These are phyloP conservation scores for Heterotis niloticus DNA, from an alignment of 2,113 vertebrate species.

Conservation along the genomic window DNA sequence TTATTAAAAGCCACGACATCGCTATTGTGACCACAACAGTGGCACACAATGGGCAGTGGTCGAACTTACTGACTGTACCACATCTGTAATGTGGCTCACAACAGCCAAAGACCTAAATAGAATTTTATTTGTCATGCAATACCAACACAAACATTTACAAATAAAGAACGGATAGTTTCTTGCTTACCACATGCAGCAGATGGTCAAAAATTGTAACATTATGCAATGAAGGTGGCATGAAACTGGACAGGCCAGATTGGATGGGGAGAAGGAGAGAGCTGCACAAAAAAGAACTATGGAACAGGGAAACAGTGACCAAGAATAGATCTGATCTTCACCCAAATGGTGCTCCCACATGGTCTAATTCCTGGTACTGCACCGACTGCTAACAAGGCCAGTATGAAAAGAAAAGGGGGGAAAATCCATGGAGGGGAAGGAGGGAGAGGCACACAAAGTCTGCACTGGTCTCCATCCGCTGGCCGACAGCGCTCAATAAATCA, in stretches of 20 bases:
- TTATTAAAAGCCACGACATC: too few species aligned
- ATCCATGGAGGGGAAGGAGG: conserved; percentile 72
- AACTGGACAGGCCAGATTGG: background rate
- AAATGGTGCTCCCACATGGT: conserved; percentile 79
- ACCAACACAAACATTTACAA: background rate
- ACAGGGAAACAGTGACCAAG: conserved; percentile 51
- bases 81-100: too few species aligned
- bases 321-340: conserved; percentile 57
- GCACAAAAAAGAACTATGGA: conserved; percentile 37
- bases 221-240: background rate
- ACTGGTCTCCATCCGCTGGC: conserved; percentile 80
- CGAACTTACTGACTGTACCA: too few species aligned
- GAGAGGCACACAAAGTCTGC: conserved; percentile 72
- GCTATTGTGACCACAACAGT: too few species aligned
- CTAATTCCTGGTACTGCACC: conserved; percentile 80
- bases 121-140: background rate
- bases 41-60: too few species aligned
- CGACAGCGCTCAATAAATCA: conserved; percentile 96
- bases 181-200: too few species aligned
- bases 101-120: background rate
- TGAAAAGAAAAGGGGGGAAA: conserved; percentile 63
- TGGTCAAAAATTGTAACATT: too few species aligned
- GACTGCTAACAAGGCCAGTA: conserved; percentile 66
- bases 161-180: too few species aligned
- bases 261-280: background rate